These are phyloP conservation scores for Etheostoma cragini DNA, from an alignment of 2,113 vertebrate genomes.

Conservation along the genomic window DNA sequence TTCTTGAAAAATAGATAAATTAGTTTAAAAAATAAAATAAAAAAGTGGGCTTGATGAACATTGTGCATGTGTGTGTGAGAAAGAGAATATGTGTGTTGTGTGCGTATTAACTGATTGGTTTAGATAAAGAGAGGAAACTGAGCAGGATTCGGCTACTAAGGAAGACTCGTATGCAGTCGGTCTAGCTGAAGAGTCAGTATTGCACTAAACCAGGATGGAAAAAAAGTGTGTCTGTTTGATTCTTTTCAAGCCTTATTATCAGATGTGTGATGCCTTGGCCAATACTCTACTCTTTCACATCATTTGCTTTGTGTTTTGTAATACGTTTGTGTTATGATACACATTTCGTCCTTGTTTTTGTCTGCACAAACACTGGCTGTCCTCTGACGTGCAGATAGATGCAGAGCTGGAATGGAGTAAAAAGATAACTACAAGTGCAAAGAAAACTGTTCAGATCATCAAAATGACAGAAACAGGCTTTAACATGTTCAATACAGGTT, in stretches of 20 bases:
- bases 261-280: slow-evolving; percentile 31
- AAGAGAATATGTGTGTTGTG: not conserved
- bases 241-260: slow-evolving; percentile 54
- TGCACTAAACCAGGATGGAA: slow-evolving; percentile 12
- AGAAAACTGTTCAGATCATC: no score
- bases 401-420: not conserved
- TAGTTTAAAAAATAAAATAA: not conserved
- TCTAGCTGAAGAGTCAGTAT: not conserved
- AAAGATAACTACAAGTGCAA: not conserved
- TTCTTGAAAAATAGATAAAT: not conserved
- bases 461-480: no score
- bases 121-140: not conserved
- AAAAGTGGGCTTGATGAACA: not conserved
- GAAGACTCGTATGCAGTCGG: not conserved
- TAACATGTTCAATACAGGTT: not conserved
- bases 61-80: not conserved
- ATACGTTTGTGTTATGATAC: not conserved
- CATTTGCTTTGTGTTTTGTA: slow-evolving; percentile 11
- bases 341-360: not conserved
- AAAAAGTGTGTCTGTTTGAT: not conserved
- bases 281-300: slow-evolving; percentile 8
- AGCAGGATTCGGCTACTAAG: not conserved
- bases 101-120: not conserved
- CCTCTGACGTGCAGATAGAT: not conserved
- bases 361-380: not conserved